A percentile compares a stretch with the other conserved stretches of the same genome.
phyloP scores from a whole-genome alignment of 2,113 vertebrate genomes.

The Loxodonta africana region DNA sequence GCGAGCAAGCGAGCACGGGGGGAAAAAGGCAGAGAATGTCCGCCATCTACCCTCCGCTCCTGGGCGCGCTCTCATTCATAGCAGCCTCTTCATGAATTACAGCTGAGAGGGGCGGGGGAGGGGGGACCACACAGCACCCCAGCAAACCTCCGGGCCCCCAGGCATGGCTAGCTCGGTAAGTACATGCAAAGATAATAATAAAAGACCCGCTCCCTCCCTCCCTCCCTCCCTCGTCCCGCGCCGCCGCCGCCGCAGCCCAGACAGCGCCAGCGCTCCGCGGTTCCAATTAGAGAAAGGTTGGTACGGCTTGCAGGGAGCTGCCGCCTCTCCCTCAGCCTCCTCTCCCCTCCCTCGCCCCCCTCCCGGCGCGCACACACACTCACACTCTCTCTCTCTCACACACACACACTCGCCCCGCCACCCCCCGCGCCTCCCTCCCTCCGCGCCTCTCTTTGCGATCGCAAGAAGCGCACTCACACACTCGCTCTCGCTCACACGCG shows the following conservation, averaged over 20 bases:
- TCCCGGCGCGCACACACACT: constrained; percentile 27
- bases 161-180: constrained; percentile 97
- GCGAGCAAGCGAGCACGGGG: constrained; percentile 60
- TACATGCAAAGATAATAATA: constrained; percentile 85
- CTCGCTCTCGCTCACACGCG: constrained; percentile 70
- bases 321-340: constrained; percentile 70
- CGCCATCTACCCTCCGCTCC: constrained; percentile 88
- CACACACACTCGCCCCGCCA: constrained; percentile 56
- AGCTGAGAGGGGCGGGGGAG: constrained; percentile 84
- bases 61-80: constrained; percentile 86
- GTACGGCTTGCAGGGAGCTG: constrained; percentile 79
- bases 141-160: constrained; percentile 89
- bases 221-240: constrained; percentile 49
- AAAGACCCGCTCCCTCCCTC: constrained; percentile 8
- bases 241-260: constrained; percentile 74
- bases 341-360: constrained; percentile 9
- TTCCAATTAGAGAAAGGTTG: constrained; percentile 81
- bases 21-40: constrained; percentile 90
- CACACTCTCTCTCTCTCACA: background rate
- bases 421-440: constrained; percentile 61
- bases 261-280: constrained; percentile 77
- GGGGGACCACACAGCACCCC: constrained; percentile 84
- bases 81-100: constrained; percentile 93
- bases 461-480: constrained; percentile 79
- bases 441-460: constrained; percentile 73